Evolutionary conservation across 2,113 vertebrate species (phyloP), one percentile per base, ranked within the genome.

Genomic region (Chaetodon trifascialis): DNA sequence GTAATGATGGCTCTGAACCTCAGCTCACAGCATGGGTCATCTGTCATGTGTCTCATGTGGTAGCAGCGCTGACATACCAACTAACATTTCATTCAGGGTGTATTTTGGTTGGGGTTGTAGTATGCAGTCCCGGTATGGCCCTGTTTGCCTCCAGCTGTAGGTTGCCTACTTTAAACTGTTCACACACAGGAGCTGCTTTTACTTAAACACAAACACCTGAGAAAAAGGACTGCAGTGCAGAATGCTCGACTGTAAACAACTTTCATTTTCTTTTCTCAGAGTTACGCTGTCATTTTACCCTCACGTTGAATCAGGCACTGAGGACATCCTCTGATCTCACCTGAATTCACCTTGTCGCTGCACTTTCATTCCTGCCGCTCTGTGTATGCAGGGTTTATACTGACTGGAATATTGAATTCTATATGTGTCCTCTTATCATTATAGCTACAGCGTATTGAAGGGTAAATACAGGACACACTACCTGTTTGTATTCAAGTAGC

Each of bases 111-210:
- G 2, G 46, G 55, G 51, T 59, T 40, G 30, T 62, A 25, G 52
- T 67, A 15, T 34, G n/a, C 7, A 0, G 38, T 64, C 16, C 5
- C 15, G 30, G 40, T 76, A 55, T 15, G 36, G 40, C 67, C 30
- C 69, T 9, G 51, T 75, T 82, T 58, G 60, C 78, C 78, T 79
- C 34, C 23, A 40, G 59, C 52, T 83, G 58, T 75, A 77, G 79
- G 76, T 55, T 70, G 67, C 62, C 70, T 51, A 46, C 49, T 82
- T 78, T 54, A 71, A 70, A 46, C 12, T 9, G 8, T 40, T n/a
- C 51, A 69, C 56, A 49, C 42, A 15, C 47, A 42, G 30, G 46
- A 59, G 54, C 66, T 60, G 75, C 73, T 68, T 80, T 73, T 44
- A 51, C 49, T 75, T 49, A 23, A n/a, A 49, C 38, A 51, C 47